Evolutionary conservation across 2,797 vertebrate species (phyloP), one percentile per base, ranked within the genome.

Genomic region (Sternarchorhynchus goeldii): DNA sequence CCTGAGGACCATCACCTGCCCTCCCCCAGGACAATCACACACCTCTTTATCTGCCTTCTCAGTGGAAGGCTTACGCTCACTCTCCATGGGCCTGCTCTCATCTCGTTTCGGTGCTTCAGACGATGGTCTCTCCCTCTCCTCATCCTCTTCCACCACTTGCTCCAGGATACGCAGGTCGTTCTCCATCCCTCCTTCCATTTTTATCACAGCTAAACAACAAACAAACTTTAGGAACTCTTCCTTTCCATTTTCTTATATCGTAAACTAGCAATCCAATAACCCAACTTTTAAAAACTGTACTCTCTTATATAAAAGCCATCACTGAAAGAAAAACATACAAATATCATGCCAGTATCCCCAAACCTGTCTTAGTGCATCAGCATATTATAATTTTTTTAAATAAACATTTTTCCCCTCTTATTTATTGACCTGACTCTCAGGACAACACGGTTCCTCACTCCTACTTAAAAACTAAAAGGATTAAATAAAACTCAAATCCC

Each of bases 121-220:
- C 0, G 80, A 64, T 0, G 31, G 65, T 84, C 92, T 90, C 89
- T 96, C 88, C 83, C 92, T 57, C 66, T 95, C 94, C 67, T 97
- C 95, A 59, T 97, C 96, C 53, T 97, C 95, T 87, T 96, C 95
- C 7, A 81, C 77, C 0, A 93, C 91, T 86, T 95, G 89, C 68
- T 98, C 96, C 83, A 98, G 85, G 83, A 97, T 96, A 6, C 94
- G 95, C 76, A 98, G 90, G 75, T 98, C 96, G 0, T 95, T 92
- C 74, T 97, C 96, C 0, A 93, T 94, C 12, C 96, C 96, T 50
- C 96, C 96, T 87, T 98, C 96, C 96, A 98, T 98, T 89, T 97
- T 97, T 85, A 98, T 98, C 73, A 98, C 96, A 14, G 95, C 96
- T 97, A 81, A 1, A 69, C 60, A 0, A 72, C 5, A 21, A 12